A percentile compares a stretch with the other conserved stretches of the same genome.
Conservation (phyloP, 2,113 vertebrate genomes). For the Channa argus region DNA sequence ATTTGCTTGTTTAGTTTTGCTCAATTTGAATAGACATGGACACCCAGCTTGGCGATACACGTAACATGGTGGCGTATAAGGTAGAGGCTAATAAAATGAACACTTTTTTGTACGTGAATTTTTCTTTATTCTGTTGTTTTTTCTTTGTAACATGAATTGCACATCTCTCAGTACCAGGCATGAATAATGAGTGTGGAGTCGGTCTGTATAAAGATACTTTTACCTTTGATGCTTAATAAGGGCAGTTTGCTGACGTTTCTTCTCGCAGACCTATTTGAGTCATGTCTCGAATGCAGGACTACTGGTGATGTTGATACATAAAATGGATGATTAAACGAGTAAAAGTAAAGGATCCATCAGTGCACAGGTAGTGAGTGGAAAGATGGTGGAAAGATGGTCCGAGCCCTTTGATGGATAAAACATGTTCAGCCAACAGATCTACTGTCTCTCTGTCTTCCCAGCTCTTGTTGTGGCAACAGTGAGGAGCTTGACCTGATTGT, state of each 20-base stretch:
- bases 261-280: not conserved
- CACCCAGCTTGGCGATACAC: not conserved
- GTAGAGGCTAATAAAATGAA: accelerated
- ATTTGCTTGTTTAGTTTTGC: too few species aligned
- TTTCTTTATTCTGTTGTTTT: not conserved
- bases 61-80: not conserved
- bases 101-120: conserved; percentile 15
- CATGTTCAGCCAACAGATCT: not conserved
- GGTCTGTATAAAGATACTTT: too few species aligned
- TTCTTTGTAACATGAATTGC: not conserved
- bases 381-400: not conserved
- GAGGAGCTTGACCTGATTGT: not conserved
- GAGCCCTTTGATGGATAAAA: conserved; percentile 28
- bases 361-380: not conserved
- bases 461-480: conserved; percentile 68
- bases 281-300: not conserved
- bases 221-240: too few species aligned
- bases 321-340: too few species aligned
- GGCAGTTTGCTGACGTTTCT: not conserved
- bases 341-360: too few species aligned
- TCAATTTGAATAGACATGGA: not conserved
- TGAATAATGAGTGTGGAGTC: not conserved
- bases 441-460: not conserved
- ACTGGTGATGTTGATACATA: too few species aligned
- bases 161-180: not conserved